Base-by-base conservation (phyloP, 1,140 invertebrate genomes). In the Diorhabda sublineata region DNA sequence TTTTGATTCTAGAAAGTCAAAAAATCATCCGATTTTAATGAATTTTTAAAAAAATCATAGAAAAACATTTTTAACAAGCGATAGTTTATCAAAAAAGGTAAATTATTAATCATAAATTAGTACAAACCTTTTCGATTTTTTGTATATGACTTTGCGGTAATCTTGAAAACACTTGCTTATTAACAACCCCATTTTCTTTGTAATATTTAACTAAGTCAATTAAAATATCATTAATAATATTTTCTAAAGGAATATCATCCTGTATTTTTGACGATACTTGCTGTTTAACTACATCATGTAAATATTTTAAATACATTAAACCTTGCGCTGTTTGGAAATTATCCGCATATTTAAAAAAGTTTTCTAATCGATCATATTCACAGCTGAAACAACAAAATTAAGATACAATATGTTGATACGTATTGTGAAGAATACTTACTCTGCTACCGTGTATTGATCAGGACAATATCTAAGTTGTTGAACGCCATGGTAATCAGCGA, bases 401-500 rank as follows among this genome's bases (percentile, higher is more conserved):
- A 42, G 44, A 63, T 6, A 5, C 43, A 52, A 7, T 0, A 45
- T 11, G 3, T n/a, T 41, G 58, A 68, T 57, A 58, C 4, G 41
- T 9, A n/a, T 47, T 1, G 47, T 44, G 9, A n/a, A 2, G 52
- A 56, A 42, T 42, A 72, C 58, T 70, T 69, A 73, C 70, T 72
- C 72, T 58, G 63, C 63, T 45, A 64, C 45, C 7, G 70, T 59
- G 61, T 69, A 65, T 7, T 69, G 44, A 47, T 41, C 6, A 45
- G 73, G 56, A 26, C 42, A 9, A 8, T 69, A 63, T 6, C 63
- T 69, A 11, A 71, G 60, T 8, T 61, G 70, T 62, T 73, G 74
- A 5, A 73, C 52, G 4, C 72, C 70, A 67, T 75, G 70, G 58
- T 74, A 75, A 66, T 75, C 74, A 56, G 60, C 67, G 66, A 75